Evolutionary conservation across 2,797 vertebrate genomes (phyloP).

Genomic region (Phaenicophaeus curvirostris): DNA sequence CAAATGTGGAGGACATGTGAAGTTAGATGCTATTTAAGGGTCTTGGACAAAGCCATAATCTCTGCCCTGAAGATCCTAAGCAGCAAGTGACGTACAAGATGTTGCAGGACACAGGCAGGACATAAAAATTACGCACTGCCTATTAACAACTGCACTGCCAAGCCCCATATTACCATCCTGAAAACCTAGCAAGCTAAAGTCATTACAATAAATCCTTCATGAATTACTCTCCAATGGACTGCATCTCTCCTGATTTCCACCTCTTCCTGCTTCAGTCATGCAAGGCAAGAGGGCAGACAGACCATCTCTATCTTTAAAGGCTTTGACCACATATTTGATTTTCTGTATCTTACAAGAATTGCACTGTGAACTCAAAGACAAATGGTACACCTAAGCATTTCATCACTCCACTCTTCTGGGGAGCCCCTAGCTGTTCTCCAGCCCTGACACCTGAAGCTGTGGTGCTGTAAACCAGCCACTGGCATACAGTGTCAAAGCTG

Average conservation of each 20-base stretch:
- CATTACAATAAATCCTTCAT: neutral
- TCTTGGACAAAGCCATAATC: neutral
- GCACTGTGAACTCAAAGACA: neutral
- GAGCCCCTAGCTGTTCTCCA: neutral
- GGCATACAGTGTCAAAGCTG: neutral
- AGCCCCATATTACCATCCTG: neutral
- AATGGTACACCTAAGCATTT: accelerated
- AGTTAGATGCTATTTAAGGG: neutral
- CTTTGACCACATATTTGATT: neutral
- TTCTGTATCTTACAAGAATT: neutral
- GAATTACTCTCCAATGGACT: neutral
- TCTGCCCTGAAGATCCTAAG: neutral
- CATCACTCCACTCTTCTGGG: neutral
- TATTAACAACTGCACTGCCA: neutral
- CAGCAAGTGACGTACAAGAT: neutral
- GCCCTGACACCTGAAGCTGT: neutral
- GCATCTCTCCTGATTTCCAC: neutral
- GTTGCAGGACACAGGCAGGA: neutral
- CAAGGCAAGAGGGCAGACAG: neutral
- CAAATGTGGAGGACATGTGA: accelerated
- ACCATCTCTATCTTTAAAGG: neutral
- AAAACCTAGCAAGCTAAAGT: neutral
- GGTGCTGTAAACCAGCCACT: neutral
- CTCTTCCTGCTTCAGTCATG: neutral
- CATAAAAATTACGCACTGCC: neutral